A percentile compares a stretch with the other conserved stretches of the same genome.
These are phyloP conservation scores for Euspilapteryx auroguttella DNA, from an alignment of 2,888 invertebrate species.

Conservation along the genomic window DNA sequence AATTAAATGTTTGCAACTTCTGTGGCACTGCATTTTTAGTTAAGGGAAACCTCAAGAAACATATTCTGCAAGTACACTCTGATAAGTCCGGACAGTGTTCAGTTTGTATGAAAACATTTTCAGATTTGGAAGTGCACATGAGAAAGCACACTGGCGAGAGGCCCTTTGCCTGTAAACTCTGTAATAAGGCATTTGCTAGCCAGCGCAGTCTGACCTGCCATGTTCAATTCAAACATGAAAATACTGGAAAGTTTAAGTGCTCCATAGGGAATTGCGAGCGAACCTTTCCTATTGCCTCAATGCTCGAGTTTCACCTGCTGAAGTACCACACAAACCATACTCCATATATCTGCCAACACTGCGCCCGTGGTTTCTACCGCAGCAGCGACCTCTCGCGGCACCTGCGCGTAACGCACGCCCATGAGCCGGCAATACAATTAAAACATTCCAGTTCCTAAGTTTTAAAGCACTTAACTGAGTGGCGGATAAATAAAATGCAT, in stretches of 20 bases:
- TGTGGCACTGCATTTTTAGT: slow-evolving; percentile 52
- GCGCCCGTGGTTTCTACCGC: slow-evolving; percentile 40
- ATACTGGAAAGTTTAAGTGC: slow-evolving; percentile 39
- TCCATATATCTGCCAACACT: slow-evolving; percentile 40
- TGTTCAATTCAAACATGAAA: slow-evolving; percentile 40
- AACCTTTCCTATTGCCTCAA: slow-evolving; percentile 37
- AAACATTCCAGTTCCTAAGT: no score
- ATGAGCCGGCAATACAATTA: no score
- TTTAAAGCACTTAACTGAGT: no score
- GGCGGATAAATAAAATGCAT: no score
- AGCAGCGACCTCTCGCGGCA: slow-evolving; percentile 43
- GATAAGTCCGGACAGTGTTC: slow-evolving; percentile 56
- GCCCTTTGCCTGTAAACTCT: slow-evolving; percentile 33
- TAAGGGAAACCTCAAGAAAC: slow-evolving; percentile 56
- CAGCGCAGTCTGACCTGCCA: slow-evolving; percentile 38
- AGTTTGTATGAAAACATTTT: slow-evolving; percentile 53
- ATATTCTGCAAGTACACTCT: slow-evolving; percentile 56
- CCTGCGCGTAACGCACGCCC: slow-evolving; percentile 30
- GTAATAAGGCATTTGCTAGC: slow-evolving; percentile 28
- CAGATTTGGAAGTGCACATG: slow-evolving; percentile 59
- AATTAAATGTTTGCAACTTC: slow-evolving; percentile 36
- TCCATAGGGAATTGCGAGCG: slow-evolving; percentile 34
- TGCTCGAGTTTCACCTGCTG: slow-evolving; percentile 45
- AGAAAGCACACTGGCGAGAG: slow-evolving; percentile 60
- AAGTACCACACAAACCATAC: slow-evolving; percentile 46